phyloP scores from a whole-genome alignment of 2,113 vertebrate genomes.

The Ailuropoda melanoleuca region DNA sequence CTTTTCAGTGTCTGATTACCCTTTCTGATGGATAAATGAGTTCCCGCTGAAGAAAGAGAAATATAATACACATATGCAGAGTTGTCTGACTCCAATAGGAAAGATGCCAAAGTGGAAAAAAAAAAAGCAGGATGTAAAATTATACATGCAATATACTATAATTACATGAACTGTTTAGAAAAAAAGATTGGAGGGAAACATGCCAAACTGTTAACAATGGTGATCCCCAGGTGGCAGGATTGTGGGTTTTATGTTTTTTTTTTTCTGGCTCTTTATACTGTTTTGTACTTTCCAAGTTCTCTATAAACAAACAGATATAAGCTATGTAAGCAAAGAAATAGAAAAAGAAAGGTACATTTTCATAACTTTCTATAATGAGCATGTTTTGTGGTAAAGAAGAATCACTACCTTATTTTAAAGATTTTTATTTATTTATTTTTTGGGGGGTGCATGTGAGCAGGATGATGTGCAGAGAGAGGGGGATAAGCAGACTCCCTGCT shows the following conservation, averaged over 20 bases:
- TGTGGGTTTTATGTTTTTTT: not conserved
- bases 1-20: constrained; percentile 62
- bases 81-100: not conserved
- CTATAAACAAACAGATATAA: not conserved
- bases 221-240: not conserved
- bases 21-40: constrained; percentile 38
- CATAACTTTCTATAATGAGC: not conserved
- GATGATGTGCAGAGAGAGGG: not conserved
- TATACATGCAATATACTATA: not conserved
- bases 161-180: constrained; percentile 18
- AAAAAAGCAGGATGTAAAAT: constrained; percentile 40
- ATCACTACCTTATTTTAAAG: not conserved
- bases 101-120: not conserved
- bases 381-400: constrained; percentile 18
- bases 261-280: not conserved
- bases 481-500: not conserved
- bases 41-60: constrained; percentile 57
- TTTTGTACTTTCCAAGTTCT: constrained; percentile 40
- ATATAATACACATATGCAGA: constrained; percentile 24
- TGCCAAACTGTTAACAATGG: not conserved
- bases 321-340: not conserved
- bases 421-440: not conserved
- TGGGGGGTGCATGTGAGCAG: not conserved
- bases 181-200: not conserved
- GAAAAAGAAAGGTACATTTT: not conserved